Conservation (phyloP, 1,140 invertebrate genomes). For the Hylyphantes graminicola region DNA sequence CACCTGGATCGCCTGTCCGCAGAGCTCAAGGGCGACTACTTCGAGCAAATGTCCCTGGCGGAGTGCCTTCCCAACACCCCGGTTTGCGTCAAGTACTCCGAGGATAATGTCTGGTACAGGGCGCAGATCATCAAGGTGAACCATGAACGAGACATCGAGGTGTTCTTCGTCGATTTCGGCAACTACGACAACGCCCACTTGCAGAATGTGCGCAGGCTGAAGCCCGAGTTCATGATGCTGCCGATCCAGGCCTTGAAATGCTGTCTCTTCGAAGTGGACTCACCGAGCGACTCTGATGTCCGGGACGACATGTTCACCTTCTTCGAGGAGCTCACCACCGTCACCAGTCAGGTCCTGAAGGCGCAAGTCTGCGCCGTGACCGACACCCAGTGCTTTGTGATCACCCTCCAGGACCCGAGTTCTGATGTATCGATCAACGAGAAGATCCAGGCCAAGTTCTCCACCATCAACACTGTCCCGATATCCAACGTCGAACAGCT, state of each 20-base stretch:
- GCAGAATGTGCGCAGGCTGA: conserved; percentile 7
- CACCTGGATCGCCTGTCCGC: conserved; percentile 14
- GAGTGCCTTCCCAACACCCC: conserved; percentile 71
- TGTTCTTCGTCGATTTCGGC: conserved; percentile 48
- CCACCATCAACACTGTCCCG: neutral
- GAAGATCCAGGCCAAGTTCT: conserved; percentile 22
- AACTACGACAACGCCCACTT: conserved; percentile 32
- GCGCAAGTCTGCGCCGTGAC: neutral
- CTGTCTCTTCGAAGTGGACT: conserved; percentile 6
- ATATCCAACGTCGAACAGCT: conserved; percentile 21
- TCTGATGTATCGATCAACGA: conserved; percentile 24
- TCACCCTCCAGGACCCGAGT: neutral
- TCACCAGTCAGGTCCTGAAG: neutral
- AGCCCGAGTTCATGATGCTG: neutral
- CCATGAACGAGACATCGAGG: conserved; percentile 31
- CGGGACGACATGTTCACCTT: conserved; percentile 24
- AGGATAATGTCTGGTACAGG: conserved; percentile 79
- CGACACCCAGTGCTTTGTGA: neutral
- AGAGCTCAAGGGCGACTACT: neutral
- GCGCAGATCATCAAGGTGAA: conserved; percentile 60
- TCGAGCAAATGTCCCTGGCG: neutral
- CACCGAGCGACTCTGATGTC: neutral
- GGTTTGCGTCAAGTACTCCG: conserved; percentile 79
- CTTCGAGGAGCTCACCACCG: conserved; percentile 32
- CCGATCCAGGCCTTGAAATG: conserved; percentile 15